Evolutionary conservation across 2,888 invertebrate species (phyloP).

Genomic region (Helleia helle): DNA sequence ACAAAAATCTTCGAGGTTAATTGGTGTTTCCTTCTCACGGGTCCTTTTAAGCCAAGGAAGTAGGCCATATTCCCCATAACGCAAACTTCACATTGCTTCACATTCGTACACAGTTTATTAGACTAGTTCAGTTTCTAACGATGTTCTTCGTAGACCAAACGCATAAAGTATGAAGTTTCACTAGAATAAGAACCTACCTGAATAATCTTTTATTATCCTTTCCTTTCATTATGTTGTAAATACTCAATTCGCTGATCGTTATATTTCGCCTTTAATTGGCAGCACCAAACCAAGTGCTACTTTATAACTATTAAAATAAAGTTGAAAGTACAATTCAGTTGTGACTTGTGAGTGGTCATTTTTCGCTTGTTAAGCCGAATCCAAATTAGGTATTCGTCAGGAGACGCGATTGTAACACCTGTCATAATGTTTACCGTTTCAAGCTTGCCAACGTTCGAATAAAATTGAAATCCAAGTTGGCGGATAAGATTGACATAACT

Average conservation of each 20-base stretch:
- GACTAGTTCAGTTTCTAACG: too few relatives aligned
- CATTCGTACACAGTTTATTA: too few relatives aligned
- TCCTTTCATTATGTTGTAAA: background rate
- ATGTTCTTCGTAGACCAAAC: too few relatives aligned
- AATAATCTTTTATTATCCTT: constrained; percentile 18
- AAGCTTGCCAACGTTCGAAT: background rate
- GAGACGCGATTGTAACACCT: background rate
- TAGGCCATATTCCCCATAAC: too few relatives aligned
- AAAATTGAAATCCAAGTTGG: too few relatives aligned
- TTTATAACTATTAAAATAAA: background rate
- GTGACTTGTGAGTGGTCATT: background rate
- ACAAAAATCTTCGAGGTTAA: too few relatives aligned
- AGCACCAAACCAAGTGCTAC: background rate
- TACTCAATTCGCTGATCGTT: constrained; percentile 1
- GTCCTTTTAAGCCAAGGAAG: too few relatives aligned
- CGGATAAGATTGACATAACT: too few relatives aligned
- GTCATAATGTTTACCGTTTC: constrained; percentile 1
- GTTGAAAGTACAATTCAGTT: constrained; percentile 1
- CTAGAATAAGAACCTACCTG: too few relatives aligned
- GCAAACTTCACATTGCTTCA: too few relatives aligned
- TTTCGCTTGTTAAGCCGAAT: constrained; percentile 2
- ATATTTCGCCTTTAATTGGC: background rate
- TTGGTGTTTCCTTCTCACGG: too few relatives aligned
- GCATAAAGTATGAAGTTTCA: too few relatives aligned
- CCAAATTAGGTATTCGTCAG: background rate